A percentile compares a stretch with the other conserved stretches of the same genome.
Conservation (phyloP, 2,888 invertebrate species). For the Amphipyra tragopoginis region DNA sequence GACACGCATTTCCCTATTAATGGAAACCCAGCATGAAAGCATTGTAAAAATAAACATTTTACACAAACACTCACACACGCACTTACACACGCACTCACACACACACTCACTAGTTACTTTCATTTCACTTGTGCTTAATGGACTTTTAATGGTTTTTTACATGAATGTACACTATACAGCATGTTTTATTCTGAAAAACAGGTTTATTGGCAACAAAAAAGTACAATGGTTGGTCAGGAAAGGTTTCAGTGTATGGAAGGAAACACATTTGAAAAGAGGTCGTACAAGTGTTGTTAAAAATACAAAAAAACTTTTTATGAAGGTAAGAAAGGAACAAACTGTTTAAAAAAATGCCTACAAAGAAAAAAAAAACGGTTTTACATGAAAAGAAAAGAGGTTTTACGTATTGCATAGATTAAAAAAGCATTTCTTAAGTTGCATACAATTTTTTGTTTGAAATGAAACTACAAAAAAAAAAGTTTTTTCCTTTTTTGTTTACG, state of each 20-base stretch:
- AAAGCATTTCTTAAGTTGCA: too few relatives aligned
- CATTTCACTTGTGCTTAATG: conserved; percentile 5
- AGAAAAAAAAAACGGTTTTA: too few relatives aligned
- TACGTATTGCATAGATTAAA: too few relatives aligned
- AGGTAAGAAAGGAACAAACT: too few relatives aligned
- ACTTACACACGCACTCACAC: too few relatives aligned
- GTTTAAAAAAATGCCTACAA: too few relatives aligned
- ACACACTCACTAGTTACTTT: conserved; percentile 3
- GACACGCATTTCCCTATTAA: not conserved
- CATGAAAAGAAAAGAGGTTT: too few relatives aligned
- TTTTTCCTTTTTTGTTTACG: too few relatives aligned
- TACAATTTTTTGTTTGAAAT: too few relatives aligned
- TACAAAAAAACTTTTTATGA: too few relatives aligned
- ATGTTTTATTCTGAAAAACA: not conserved
- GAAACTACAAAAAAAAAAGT: too few relatives aligned
- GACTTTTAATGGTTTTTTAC: conserved; percentile 11
- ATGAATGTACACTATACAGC: not conserved
- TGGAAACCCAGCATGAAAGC: too few relatives aligned
- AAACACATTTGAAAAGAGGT: not conserved
- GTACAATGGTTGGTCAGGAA: not conserved
- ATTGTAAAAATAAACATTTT: not conserved
- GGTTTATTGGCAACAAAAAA: conserved; percentile 4
- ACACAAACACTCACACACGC: not conserved
- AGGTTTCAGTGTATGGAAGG: not conserved
- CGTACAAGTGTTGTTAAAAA: not conserved